A percentile compares a stretch with the other conserved stretches of the same genome.
Conservation (phyloP, 2,888 invertebrate genomes). For the Cheilosia scutellata region DNA sequence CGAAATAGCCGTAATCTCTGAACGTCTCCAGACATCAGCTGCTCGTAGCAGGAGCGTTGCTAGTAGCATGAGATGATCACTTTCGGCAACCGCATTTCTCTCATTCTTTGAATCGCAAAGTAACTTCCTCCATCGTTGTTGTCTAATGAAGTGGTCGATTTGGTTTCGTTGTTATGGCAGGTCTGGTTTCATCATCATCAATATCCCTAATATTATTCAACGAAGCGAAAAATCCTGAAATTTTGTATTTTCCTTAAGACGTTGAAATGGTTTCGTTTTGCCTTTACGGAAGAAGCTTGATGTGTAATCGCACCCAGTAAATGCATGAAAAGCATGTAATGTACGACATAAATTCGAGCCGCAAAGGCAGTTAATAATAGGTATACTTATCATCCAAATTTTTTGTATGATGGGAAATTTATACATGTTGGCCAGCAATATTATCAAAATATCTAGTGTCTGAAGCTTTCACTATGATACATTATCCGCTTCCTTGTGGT, state of each 20-base stretch:
- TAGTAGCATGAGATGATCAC: no score
- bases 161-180: no score
- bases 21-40: no score
- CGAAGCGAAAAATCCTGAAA: background rate
- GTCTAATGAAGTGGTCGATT: no score
- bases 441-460: constrained; percentile 1
- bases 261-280: background rate
- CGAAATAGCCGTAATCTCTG: no score
- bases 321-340: constrained; percentile 6
- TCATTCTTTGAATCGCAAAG: no score
- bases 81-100: no score
- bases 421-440: background rate
- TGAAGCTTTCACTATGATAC: background rate
- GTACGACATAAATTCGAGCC: constrained; percentile 1
- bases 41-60: no score
- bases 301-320: background rate
- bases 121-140: no score
- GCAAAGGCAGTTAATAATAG: background rate
- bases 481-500: background rate
- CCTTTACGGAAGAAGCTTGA: constrained; percentile 4
- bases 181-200: no score
- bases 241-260: background rate
- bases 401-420: background rate
- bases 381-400: constrained; percentile 14
- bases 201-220: constrained; percentile 1